Conservation (phyloP, 2,113 vertebrate genomes). For the Petrocephalus zakoni region DNA sequence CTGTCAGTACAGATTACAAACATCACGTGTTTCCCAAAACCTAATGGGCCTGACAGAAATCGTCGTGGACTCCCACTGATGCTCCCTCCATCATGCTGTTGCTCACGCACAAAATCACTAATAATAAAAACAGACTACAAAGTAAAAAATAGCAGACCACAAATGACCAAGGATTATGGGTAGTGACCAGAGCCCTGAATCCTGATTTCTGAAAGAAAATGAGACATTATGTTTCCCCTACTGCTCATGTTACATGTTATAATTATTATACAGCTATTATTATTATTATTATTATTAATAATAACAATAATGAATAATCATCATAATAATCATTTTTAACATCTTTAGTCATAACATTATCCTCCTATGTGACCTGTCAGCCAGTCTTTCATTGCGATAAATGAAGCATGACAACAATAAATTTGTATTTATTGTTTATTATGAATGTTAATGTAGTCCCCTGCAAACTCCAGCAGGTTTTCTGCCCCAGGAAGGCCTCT, state of each 20-base stretch:
- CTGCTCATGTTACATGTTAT: neutral
- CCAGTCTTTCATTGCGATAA: neutral
- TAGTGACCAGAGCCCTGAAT: neutral
- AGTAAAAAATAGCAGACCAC: too few species aligned
- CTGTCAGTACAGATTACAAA: constrained; percentile 8
- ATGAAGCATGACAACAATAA: neutral
- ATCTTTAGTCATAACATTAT: neutral
- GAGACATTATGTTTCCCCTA: neutral
- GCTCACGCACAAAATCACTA: neutral
- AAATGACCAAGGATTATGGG: neutral
- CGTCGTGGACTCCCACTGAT: neutral
- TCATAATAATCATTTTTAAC: neutral
- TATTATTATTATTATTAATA: neutral
- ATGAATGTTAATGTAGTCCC: neutral
- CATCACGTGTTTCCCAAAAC: neutral
- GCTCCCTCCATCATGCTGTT: neutral
- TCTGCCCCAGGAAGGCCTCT: neutral
- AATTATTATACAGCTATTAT: neutral
- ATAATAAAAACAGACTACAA: too few species aligned
- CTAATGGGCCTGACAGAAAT: neutral
- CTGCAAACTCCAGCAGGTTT: neutral
- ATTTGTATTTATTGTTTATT: neutral
- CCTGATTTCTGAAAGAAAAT: neutral
- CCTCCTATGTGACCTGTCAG: neutral
- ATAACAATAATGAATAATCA: neutral